A percentile compares a stretch with the other conserved stretches of the same genome.
Conservation (phyloP, 2,888 invertebrate species). For the Lithosia quadra region DNA sequence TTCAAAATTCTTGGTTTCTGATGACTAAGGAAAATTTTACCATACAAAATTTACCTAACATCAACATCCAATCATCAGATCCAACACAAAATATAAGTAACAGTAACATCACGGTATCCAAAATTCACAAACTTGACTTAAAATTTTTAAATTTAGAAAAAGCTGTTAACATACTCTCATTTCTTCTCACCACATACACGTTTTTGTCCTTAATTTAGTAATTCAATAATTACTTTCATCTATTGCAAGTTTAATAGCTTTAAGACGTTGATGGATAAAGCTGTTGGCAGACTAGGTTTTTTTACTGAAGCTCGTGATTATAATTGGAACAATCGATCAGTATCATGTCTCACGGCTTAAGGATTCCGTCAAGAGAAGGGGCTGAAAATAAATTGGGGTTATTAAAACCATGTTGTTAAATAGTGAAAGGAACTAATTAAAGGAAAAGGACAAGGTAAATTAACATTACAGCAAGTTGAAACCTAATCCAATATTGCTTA, state of each 20-base stretch:
- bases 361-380: neutral
- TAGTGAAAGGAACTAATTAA: neutral
- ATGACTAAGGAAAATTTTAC: too few relatives aligned
- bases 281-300: neutral
- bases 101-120: too few relatives aligned
- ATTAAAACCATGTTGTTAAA: neutral
- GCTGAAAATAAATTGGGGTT: neutral
- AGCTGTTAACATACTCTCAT: too few relatives aligned
- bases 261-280: neutral
- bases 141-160: too few relatives aligned
- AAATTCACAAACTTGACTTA: too few relatives aligned
- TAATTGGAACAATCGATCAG: conserved; percentile 2
- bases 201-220: neutral
- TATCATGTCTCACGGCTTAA: neutral
- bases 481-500: too few relatives aligned
- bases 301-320: neutral
- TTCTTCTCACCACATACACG: too few relatives aligned
- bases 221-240: conserved; percentile 1
- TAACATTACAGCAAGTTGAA: too few relatives aligned
- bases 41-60: too few relatives aligned
- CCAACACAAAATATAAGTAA: too few relatives aligned
- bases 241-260: neutral
- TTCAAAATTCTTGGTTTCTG: too few relatives aligned
- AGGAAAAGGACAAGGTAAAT: neutral
- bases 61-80: too few relatives aligned